Base-by-base conservation (phyloP, 2,113 vertebrate genomes). In the Grus americana region DNA sequence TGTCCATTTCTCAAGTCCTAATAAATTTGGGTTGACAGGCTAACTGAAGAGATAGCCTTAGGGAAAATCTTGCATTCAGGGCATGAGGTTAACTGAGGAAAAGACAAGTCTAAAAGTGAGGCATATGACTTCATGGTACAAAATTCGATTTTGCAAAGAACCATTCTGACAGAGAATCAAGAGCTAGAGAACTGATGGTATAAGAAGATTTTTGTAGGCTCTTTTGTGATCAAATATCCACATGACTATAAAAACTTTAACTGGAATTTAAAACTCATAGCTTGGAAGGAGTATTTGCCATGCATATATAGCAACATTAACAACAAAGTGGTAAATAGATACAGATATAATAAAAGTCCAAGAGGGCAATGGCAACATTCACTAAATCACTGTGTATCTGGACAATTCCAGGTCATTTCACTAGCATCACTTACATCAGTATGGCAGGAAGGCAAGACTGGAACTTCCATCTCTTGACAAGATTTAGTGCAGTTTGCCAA, bases 51-150 rank as follows among this genome's bases (percentile, higher is more conserved):
- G 59, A 34, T 79, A 66, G 46, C 94, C 57, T 70, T 52, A 55
- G 79, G 90, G 27, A 88, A 86, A 91, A 95, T 13, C 81, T 73
- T 96, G 87, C 79, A 92, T 95, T 95, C 79, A 87, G 92, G 72
- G 61, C 92, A 94, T 85, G 81, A 95, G 96, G 96, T 96, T 97
- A 97, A 93, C 93, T 95, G 94, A 97, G 96, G 96, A 93, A 90
- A 97, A 86, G 72, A 74, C 79, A 79, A 86, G 58, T 86, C 66
- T 95, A 79, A 96, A 96, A 72, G 91, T 80, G 44, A 96, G 79
- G 68, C 93, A 93, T 96, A 93, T 95, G 95, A 96, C 91, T 96
- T 93, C 75, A 86, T 65, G 50, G 85, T 95, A 92, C 42, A 88
- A 81, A 82, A 94, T 88, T 22, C 79, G 46, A 91, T 96, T 94